phyloP scores from a whole-genome alignment of 2,888 invertebrate species.

The Megastigmus dorsalis region DNA sequence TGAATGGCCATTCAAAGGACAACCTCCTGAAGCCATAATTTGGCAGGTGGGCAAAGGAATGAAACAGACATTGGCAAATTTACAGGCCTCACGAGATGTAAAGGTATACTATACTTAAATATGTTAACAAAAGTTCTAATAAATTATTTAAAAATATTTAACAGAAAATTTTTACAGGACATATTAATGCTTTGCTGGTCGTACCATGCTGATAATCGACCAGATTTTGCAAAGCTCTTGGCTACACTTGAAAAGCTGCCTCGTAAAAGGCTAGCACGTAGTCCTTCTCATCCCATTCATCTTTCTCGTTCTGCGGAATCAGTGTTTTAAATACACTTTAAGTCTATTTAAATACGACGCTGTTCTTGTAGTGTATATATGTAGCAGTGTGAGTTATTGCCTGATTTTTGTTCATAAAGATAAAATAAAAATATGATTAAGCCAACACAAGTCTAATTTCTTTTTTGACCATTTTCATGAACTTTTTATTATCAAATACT shows the following conservation, averaged over 20 bases:
- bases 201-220: slow-evolving; percentile 88
- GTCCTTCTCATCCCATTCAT: slow-evolving; percentile 98
- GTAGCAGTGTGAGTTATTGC: slow-evolving; percentile 65
- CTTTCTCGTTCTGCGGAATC: slow-evolving; percentile 97
- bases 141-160: slow-evolving; percentile 9
- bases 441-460: slow-evolving; percentile 57
- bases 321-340: slow-evolving; percentile 82
- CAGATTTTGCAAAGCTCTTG: slow-evolving; percentile 91
- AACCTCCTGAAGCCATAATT: slow-evolving; percentile 95
- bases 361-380: slow-evolving; percentile 70
- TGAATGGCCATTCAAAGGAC: slow-evolving; percentile 96
- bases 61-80: slow-evolving; percentile 94
- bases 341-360: slow-evolving; percentile 67
- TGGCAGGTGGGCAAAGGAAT: slow-evolving; percentile 98
- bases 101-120: slow-evolving; percentile 80
- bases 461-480: slow-evolving; percentile 28
- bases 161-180: slow-evolving; percentile 80
- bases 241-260: slow-evolving; percentile 93
- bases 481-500: slow-evolving; percentile 36
- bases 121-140: background rate
- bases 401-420: slow-evolving; percentile 67
- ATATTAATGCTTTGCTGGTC: slow-evolving; percentile 98
- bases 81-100: slow-evolving; percentile 96
- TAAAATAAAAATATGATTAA: slow-evolving; percentile 62
- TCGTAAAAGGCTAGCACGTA: slow-evolving; percentile 94